phyloP scores from a whole-genome alignment of 2,888 invertebrate species.

The Drosophila crucigera region DNA sequence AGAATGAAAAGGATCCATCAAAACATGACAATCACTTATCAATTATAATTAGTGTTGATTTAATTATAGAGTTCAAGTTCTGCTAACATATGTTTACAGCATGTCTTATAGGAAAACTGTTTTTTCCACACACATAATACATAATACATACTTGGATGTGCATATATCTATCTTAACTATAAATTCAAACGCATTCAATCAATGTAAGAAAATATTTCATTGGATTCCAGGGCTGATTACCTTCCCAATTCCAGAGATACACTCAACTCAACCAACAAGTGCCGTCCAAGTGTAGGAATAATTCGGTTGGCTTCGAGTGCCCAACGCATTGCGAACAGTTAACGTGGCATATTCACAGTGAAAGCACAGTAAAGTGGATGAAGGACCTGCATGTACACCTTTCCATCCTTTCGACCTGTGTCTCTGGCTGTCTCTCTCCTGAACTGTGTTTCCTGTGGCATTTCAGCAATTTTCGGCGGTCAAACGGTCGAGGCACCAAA shows the following conservation, averaged over 20 bases:
- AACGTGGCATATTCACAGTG: constrained; percentile 34
- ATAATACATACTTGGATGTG: too few species aligned
- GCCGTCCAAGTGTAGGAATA: constrained; percentile 12
- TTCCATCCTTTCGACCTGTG: not conserved
- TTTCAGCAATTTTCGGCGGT: constrained; percentile 46
- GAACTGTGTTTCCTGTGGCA: constrained; percentile 32
- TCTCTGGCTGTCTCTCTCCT: not conserved
- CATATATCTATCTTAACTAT: too few species aligned
- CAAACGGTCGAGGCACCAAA: constrained; percentile 25
- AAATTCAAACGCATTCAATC: constrained; percentile 1
- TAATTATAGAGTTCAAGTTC: not conserved
- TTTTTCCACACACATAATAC: not conserved
- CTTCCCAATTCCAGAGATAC: constrained; percentile 2
- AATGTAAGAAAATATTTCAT: not conserved
- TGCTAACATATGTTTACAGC: not conserved
- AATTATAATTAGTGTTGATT: not conserved
- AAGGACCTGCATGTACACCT: too few species aligned
- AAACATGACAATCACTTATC: not conserved
- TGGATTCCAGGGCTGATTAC: constrained; percentile 20
- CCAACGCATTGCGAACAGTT: constrained; percentile 58
- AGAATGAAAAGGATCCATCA: not conserved
- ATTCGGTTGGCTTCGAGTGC: constrained; percentile 49
- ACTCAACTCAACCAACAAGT: constrained; percentile 7
- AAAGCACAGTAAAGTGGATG: not conserved
- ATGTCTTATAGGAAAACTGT: not conserved